Percentiles rank a stretch among this genome's conserved stretches.
phyloP scores from a whole-genome alignment of 2,797 vertebrate species.

The Chiroxiphia lanceolata region DNA sequence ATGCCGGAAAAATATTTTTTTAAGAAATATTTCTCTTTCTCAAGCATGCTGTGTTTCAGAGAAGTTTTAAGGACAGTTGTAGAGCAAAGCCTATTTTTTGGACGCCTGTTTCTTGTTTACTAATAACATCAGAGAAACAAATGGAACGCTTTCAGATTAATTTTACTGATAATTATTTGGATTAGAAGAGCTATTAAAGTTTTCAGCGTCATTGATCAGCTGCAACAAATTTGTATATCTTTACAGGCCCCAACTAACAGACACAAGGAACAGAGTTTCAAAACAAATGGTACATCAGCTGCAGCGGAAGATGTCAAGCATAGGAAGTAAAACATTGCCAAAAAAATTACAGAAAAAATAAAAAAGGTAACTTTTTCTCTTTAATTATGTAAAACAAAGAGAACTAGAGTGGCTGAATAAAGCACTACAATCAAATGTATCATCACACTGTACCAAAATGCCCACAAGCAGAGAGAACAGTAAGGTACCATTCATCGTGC shows the following conservation, averaged over 20 bases:
- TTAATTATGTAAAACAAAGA: neutral
- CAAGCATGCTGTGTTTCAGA: neutral
- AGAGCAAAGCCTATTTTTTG: neutral
- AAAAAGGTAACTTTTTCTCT: neutral
- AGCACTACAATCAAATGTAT: neutral
- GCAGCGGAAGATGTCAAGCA: neutral
- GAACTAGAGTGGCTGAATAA: neutral
- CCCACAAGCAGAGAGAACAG: neutral
- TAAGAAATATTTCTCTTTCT: constrained; percentile 33
- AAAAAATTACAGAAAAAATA: neutral
- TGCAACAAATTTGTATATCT: neutral
- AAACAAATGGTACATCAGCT: neutral
- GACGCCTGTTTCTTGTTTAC: neutral
- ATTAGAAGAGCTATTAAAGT: neutral
- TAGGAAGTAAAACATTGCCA: neutral
- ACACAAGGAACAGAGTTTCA: neutral
- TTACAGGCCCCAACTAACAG: neutral
- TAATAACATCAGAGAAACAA: constrained; percentile 23
- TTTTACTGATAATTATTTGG: neutral
- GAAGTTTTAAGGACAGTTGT: neutral
- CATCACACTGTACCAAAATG: neutral
- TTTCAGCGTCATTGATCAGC: neutral
- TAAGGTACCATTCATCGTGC: constrained; percentile 2
- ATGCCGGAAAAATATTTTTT: constrained; percentile 34
- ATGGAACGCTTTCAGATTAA: neutral